phyloP scores from a whole-genome alignment of 2,797 vertebrate genomes.

The Sebastes nivosus region DNA sequence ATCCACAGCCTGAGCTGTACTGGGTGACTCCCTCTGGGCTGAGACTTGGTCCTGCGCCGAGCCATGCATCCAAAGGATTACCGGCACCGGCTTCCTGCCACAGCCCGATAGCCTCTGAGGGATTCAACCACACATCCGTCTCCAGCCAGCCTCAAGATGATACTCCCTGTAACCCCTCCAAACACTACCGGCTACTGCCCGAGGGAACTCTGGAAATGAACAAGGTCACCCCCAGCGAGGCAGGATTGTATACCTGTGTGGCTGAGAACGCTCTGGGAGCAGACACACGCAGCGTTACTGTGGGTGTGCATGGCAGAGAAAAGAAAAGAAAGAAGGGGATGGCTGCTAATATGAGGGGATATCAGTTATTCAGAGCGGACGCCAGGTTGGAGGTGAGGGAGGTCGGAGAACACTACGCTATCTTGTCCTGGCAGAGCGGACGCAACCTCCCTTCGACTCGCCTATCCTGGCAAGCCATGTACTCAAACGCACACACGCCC shows the following conservation, averaged over 20 bases:
- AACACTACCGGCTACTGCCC: conserved; percentile 83
- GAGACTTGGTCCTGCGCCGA: conserved; percentile 78
- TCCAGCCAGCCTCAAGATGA: conserved; percentile 6
- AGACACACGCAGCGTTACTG: conserved; percentile 88
- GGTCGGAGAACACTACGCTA: conserved; percentile 83
- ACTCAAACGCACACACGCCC: conserved; percentile 66
- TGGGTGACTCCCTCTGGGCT: conserved; percentile 92
- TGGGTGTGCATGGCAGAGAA: conserved; percentile 78
- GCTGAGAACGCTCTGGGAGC: conserved; percentile 95
- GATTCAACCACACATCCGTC: conserved; percentile 33
- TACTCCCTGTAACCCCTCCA: conserved; percentile 43
- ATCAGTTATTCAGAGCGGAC: conserved; percentile 29
- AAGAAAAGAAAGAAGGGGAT: conserved; percentile 52
- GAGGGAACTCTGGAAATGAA: conserved; percentile 94
- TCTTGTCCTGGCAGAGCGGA: conserved; percentile 88
- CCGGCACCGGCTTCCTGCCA: conserved; percentile 15
- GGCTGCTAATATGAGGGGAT: conserved; percentile 30
- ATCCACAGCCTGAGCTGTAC: conserved; percentile 92
- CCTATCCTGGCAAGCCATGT: conserved; percentile 88
- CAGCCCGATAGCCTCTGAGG: conserved; percentile 28
- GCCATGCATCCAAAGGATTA: conserved; percentile 29
- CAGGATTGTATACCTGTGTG: conserved; percentile 94
- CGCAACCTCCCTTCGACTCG: conserved; percentile 88
- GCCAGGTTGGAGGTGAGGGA: conserved; percentile 78
- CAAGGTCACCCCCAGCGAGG: conserved; percentile 81